A percentile compares a stretch with the other conserved stretches of the same genome.
Evolutionary conservation across 2,888 invertebrate genomes (phyloP).

Genomic region (Pyrocoelia pectoralis): DNA sequence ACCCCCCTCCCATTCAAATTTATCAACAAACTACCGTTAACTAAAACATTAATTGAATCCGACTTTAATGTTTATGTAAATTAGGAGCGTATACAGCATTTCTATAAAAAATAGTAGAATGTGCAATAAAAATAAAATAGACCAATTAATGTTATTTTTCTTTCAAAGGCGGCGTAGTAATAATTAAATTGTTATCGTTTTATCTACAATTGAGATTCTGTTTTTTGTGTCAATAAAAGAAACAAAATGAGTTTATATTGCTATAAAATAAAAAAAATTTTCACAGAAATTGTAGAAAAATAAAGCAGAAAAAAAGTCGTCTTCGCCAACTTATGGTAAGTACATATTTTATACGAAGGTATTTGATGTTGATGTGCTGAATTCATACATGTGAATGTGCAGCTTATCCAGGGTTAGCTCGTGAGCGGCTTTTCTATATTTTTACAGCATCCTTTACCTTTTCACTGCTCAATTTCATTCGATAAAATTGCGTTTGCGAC

Average conservation of each 20-base stretch:
- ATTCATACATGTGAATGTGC: constrained; percentile 74
- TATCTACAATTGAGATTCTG: neutral
- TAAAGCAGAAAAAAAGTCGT: constrained; percentile 31
- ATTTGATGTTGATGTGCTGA: constrained; percentile 75
- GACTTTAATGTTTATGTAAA: neutral
- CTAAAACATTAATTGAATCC: too few relatives aligned
- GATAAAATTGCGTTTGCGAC: constrained; percentile 46
- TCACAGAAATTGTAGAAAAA: constrained; percentile 29
- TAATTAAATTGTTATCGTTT: constrained; percentile 12
- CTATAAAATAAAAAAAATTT: constrained; percentile 19
- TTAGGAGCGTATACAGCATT: too few relatives aligned
- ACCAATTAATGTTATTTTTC: neutral
- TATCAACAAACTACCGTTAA: too few relatives aligned
- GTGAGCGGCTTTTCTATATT: constrained; percentile 55
- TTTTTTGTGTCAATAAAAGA: constrained; percentile 6
- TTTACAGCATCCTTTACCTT: constrained; percentile 48
- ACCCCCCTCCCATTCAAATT: too few relatives aligned
- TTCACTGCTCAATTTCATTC: constrained; percentile 46
- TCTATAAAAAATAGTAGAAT: neutral
- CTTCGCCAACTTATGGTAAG: constrained; percentile 56
- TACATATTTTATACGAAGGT: constrained; percentile 59
- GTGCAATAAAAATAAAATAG: neutral
- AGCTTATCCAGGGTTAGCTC: constrained; percentile 59
- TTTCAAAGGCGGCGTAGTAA: neutral
- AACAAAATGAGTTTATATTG: constrained; percentile 10